These are phyloP conservation scores for Labroides dimidiatus DNA, from an alignment of 2,797 vertebrate species.

Conservation along the genomic window DNA sequence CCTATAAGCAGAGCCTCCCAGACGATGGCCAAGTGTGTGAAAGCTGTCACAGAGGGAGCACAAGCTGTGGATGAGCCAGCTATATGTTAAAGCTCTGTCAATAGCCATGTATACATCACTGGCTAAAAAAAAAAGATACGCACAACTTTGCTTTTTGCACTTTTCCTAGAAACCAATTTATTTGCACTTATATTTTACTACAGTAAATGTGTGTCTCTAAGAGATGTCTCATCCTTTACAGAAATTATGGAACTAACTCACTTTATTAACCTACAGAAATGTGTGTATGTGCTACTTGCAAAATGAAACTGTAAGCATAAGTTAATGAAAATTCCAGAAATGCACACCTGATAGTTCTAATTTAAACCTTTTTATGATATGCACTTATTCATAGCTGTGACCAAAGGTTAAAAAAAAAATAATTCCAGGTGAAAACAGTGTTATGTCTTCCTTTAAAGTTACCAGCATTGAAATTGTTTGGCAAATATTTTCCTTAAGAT, in stretches of 20 bases:
- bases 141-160: constrained; percentile 68
- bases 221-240: constrained; percentile 10
- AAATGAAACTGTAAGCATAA: constrained; percentile 22
- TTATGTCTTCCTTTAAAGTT: constrained; percentile 32
- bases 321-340: constrained; percentile 28
- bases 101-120: constrained; percentile 18
- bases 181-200: constrained; percentile 48
- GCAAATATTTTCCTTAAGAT: constrained; percentile 58
- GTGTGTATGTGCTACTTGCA: constrained; percentile 16
- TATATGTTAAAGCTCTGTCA: constrained; percentile 83
- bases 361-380: constrained; percentile 6
- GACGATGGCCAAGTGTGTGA: constrained; percentile 94
- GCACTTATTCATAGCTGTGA: constrained; percentile 26
- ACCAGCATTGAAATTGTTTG: constrained; percentile 15
- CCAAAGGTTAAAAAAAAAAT: constrained; percentile 34
- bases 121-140: constrained; percentile 28
- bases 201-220: constrained; percentile 26
- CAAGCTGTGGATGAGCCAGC: constrained; percentile 90
- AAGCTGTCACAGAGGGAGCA: constrained; percentile 90
- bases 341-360: constrained; percentile 7
- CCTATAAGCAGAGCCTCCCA: constrained; percentile 93
- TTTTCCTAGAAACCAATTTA: constrained; percentile 44
- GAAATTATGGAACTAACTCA: constrained; percentile 17
- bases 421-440: constrained; percentile 4
- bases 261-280: constrained; percentile 30